Conservation (phyloP, 2,797 vertebrate genomes). For the Cuniculus paca region DNA sequence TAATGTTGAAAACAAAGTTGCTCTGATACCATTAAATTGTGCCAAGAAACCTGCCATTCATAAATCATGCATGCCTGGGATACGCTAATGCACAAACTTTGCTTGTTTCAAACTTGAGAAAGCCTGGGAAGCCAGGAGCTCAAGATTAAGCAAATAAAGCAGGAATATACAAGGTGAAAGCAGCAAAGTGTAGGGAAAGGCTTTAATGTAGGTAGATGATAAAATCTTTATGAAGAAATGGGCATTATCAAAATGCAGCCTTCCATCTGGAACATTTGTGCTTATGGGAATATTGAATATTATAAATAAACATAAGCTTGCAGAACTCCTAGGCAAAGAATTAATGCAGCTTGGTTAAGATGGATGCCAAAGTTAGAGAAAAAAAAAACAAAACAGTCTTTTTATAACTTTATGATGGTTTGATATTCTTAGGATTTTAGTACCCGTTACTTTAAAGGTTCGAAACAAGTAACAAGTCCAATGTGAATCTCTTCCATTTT, state of each 20-base stretch:
- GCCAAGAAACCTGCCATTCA: conserved; percentile 93
- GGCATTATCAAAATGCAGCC: conserved; percentile 96
- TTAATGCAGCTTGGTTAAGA: conserved; percentile 83
- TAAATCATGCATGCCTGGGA: conserved; percentile 97
- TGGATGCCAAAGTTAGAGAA: conserved; percentile 71
- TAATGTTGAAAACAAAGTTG: conserved; percentile 99
- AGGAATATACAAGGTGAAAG: conserved; percentile 90
- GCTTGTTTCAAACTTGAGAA: conserved; percentile 93
- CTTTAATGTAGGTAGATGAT: conserved; percentile 93
- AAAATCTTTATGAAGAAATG: conserved; percentile 99
- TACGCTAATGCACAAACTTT: conserved; percentile 97
- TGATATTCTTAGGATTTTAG: conserved; percentile 45
- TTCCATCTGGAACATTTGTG: conserved; percentile 85
- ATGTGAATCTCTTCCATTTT: conserved; percentile 54
- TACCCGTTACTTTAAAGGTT: conserved; percentile 72
- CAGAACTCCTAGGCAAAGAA: conserved; percentile 83
- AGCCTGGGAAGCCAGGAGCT: conserved; percentile 94
- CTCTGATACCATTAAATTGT: conserved; percentile 96
- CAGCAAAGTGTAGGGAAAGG: conserved; percentile 88
- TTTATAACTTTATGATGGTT: conserved; percentile 44
- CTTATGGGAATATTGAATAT: conserved; percentile 88
- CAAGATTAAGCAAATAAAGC: conserved; percentile 97
- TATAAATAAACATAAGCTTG: conserved; percentile 90
- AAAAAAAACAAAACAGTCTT: conserved; percentile 70
- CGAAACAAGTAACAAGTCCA: conserved; percentile 68